Evolutionary conservation across 2,797 vertebrate species (phyloP).

Genomic region (Squalus acanthias): DNA sequence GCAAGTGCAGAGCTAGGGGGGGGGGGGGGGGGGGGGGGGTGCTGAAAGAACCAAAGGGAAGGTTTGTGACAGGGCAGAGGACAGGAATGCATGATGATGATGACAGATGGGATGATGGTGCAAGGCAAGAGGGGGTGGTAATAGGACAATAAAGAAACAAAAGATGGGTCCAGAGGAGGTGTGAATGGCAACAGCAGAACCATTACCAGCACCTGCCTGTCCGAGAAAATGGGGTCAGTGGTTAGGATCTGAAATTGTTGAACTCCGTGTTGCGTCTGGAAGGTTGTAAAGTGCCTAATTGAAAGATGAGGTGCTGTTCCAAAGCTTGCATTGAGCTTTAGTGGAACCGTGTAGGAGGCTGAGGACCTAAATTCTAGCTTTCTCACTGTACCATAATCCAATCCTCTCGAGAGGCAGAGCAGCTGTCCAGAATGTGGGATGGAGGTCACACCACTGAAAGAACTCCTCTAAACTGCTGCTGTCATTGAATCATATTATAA

Average conservation of each 20-base stretch:
- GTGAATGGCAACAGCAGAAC: background rate
- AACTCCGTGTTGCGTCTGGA: background rate
- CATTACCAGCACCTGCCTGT: background rate
- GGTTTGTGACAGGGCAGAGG: too few relatives aligned
- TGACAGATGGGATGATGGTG: too few relatives aligned
- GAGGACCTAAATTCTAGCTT: background rate
- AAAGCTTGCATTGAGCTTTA: background rate
- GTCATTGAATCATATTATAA: background rate
- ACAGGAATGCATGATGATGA: too few relatives aligned
- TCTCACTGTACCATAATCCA: background rate
- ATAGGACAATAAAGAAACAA: background rate
- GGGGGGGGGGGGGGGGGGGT: too few relatives aligned
- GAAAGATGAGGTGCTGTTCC: background rate
- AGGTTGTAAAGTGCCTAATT: background rate
- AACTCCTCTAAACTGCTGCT: background rate
- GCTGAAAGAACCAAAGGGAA: too few relatives aligned
- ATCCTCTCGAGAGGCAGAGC: background rate
- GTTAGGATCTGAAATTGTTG: background rate
- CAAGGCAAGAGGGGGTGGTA: background rate
- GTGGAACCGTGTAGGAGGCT: background rate
- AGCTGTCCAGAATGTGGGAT: background rate
- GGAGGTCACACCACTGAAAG: background rate
- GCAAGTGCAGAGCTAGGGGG: too few relatives aligned
- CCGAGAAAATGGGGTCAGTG: background rate
- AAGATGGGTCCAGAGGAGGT: background rate